A percentile compares a stretch with the other conserved stretches of the same genome.
phyloP scores from a whole-genome alignment of 2,113 vertebrate genomes.

The Abramis brama region DNA sequence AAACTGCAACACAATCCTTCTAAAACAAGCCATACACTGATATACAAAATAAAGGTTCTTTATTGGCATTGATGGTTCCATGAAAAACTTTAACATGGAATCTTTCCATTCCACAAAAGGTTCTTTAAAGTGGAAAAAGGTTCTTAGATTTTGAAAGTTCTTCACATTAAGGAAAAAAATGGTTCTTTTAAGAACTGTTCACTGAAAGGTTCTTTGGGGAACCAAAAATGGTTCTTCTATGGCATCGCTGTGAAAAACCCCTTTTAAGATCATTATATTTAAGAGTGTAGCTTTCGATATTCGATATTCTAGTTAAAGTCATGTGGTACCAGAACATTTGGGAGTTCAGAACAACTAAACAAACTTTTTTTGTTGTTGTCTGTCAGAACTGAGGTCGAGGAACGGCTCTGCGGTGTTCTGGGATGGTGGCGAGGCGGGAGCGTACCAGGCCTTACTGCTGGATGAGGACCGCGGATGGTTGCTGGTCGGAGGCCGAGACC shows the following conservation, averaged over 20 bases:
- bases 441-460: slow-evolving; percentile 79
- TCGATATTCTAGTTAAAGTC: neutral
- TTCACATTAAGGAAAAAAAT: too few species aligned
- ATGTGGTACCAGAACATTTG: neutral
- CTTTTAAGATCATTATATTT: neutral
- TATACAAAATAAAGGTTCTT: neutral
- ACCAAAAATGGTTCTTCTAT: neutral
- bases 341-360: neutral
- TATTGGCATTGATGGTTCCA: neutral
- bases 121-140: neutral
- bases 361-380: neutral
- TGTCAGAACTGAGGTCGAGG: slow-evolving; percentile 76
- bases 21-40: neutral
- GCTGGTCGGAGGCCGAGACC: slow-evolving; percentile 82
- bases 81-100: neutral
- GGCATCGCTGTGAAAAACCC: neutral
- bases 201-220: neutral
- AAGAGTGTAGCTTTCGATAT: neutral
- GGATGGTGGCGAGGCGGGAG: slow-evolving; percentile 66
- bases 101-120: neutral
- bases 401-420: slow-evolving; percentile 76
- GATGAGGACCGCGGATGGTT: slow-evolving; percentile 85
- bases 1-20: neutral
- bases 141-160: neutral
- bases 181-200: too few species aligned